phyloP scores from a whole-genome alignment of 2,113 vertebrate genomes.

The Suricata suricatta region DNA sequence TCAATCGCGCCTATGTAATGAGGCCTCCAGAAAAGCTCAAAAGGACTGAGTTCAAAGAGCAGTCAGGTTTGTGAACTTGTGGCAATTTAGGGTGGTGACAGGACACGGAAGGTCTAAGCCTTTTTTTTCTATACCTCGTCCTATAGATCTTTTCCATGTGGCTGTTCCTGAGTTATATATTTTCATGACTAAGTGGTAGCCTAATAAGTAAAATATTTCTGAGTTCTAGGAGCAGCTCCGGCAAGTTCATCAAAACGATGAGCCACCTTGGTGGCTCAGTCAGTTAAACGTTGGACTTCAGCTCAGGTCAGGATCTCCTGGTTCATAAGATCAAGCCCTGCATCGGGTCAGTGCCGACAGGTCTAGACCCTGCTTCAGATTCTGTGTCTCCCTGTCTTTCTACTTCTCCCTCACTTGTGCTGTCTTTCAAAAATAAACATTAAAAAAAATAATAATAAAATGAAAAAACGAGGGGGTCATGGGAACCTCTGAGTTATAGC shows the following conservation, averaged over 20 bases:
- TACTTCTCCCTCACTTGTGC: no score
- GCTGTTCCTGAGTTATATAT: not conserved
- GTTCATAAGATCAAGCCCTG: no score
- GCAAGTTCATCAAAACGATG: not conserved
- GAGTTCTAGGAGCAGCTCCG: not conserved
- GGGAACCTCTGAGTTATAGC: not conserved
- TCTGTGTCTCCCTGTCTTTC: no score
- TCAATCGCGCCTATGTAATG: not conserved
- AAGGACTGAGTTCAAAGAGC: not conserved
- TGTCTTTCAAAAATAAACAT: no score
- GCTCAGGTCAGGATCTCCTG: no score
- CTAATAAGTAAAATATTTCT: not conserved
- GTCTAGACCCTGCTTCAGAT: no score
- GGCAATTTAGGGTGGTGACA: not conserved
- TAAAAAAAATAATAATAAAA: no score
- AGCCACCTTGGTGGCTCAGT: no score
- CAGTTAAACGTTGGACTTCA: no score
- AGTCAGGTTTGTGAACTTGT: not conserved
- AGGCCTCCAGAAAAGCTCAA: not conserved
- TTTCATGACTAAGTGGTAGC: not conserved
- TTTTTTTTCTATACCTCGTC: not conserved
- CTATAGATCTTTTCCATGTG: not conserved
- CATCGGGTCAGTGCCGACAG: no score
- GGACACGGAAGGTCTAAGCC: not conserved
- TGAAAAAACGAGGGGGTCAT: not conserved